Conservation (phyloP, 1,140 invertebrate species). For the Colletes latitarsis region DNA sequence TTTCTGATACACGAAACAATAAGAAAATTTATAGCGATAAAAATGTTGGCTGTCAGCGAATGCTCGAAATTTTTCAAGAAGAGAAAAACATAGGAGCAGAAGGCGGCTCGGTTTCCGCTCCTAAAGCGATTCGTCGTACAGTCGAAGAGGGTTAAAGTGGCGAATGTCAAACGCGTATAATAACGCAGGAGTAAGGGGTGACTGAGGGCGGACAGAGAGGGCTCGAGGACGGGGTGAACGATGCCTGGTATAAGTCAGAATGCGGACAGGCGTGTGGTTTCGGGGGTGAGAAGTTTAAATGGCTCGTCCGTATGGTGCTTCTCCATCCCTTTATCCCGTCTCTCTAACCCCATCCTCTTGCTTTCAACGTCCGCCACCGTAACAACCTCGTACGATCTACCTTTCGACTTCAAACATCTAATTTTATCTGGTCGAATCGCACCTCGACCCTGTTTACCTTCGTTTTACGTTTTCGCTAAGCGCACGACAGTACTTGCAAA, state of each 20-base stretch:
- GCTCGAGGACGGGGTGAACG: conserved; percentile 77
- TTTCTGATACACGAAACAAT: not conserved
- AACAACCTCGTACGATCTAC: conserved; percentile 25
- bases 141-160: conserved; percentile 58
- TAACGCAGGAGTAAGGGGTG: conserved; percentile 53
- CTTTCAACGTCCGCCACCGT: conserved; percentile 6
- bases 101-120: conserved; percentile 1
- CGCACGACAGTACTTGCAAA: not conserved
- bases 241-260: conserved; percentile 81
- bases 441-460: not conserved
- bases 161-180: conserved; percentile 67
- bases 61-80: not conserved
- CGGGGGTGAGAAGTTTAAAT: conserved; percentile 81
- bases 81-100: not conserved
- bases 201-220: conserved; percentile 22
- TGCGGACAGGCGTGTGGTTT: conserved; percentile 80
- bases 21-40: not conserved
- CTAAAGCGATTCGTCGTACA: conserved; percentile 37
- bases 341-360: conserved; percentile 42
- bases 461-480: not conserved
- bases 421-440: conserved; percentile 30
- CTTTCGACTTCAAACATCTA: conserved; percentile 30
- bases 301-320: conserved; percentile 81
- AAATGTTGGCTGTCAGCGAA: not conserved
- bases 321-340: conserved; percentile 68